These are phyloP conservation scores for Agrilus planipennis DNA, from an alignment of 1,140 invertebrate species.

Conservation along the genomic window DNA sequence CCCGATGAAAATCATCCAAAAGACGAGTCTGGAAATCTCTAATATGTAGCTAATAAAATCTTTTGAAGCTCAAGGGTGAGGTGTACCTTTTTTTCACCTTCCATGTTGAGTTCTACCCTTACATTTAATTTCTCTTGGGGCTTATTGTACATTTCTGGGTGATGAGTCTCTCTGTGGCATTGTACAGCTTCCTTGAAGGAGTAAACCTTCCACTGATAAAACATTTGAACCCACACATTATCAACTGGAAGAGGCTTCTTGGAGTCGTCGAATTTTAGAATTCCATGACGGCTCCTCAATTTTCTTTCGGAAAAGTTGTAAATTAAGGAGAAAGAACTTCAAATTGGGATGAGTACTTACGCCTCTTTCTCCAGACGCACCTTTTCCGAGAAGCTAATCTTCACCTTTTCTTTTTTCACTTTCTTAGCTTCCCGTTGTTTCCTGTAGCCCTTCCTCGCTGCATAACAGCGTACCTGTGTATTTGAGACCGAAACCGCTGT, in stretches of 20 bases:
- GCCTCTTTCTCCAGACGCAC: conserved; percentile 42
- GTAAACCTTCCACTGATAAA: conserved; percentile 50
- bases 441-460: conserved; percentile 64
- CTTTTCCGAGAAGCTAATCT: too few species aligned
- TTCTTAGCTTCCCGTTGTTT: conserved; percentile 57
- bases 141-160: conserved; percentile 61
- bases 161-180: conserved; percentile 60
- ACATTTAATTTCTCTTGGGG: conserved; percentile 52
- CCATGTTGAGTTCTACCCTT: conserved; percentile 61
- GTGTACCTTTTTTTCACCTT: conserved; percentile 40
- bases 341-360: conserved; percentile 18
- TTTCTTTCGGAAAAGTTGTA: conserved; percentile 17
- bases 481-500: too few species aligned
- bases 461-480: conserved; percentile 39
- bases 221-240: conserved; percentile 51
- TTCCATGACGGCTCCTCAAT: conserved; percentile 2
- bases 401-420: conserved; percentile 56
- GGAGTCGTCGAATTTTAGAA: conserved; percentile 40
- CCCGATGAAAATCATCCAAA: conserved; percentile 47
- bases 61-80: not conserved
- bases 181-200: conserved; percentile 58
- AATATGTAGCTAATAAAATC: not conserved
- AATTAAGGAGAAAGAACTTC: not conserved
- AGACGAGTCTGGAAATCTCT: conserved; percentile 45
- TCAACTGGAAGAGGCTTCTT: conserved; percentile 45